Evolutionary conservation across 2,113 vertebrate genomes (phyloP), one percentile per base, ranked within the genome.

Genomic region (Spea bombifrons): DNA sequence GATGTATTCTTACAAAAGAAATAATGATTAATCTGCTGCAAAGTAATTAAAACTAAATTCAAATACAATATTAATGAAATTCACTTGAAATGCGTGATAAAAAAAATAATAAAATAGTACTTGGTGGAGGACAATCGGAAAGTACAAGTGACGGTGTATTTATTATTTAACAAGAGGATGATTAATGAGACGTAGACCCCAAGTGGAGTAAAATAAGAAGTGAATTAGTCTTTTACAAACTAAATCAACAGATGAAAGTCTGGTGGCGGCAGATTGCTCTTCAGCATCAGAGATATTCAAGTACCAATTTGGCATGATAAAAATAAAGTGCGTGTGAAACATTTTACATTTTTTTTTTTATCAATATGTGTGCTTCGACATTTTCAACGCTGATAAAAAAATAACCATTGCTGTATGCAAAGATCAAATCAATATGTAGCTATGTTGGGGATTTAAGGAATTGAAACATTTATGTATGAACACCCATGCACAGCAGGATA

Each of bases 191-290:
- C 53, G 57, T 69, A 68, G 53, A 50, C 8, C 6, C 16, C 46
- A 63, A 70, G 70, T 16, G 49, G 66, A 63, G 66, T 30, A 66
- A 47, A 77, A 61, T 61, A 44, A 70, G 16, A 67, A 77, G 66
- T 71, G 70, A 70, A 63, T 76, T 70, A 70, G 75, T 63, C 75
- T 70, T 63, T 53, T 16, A 63, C 30, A 44, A 53, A 77, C 44
- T 71, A 77, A 77, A 77, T 77, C 68, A 68, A 68, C 17, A 46
- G 50, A 57, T 10, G 66, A 10, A 50, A 46, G 8, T 57, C 55
- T 76, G 3, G 8, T 30, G 47, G 50, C 59, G 64, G 7, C 64
- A 45, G 50, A 52, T 7, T 52, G 50, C 9, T 6, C 9, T 7
- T 52, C 10, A 59, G 15, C 15, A 59, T 59, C 4, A 13, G 10